A percentile compares a stretch with the other conserved stretches of the same genome.
These are phyloP conservation scores for Peromyscus leucopus DNA, from an alignment of 2,113 vertebrate genomes.

Conservation along the genomic window DNA sequence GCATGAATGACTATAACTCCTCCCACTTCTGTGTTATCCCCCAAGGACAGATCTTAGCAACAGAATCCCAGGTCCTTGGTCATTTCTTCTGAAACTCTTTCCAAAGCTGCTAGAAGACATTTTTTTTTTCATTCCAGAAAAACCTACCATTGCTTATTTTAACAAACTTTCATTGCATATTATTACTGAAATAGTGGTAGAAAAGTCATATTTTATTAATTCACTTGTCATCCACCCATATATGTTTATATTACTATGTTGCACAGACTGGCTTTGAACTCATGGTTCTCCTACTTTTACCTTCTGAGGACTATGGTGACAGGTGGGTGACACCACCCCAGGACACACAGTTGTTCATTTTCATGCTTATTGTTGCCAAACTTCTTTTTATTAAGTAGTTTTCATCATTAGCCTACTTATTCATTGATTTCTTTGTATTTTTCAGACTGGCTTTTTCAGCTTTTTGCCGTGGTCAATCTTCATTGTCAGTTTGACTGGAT, in stretches of 20 bases:
- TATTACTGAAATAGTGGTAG: neutral
- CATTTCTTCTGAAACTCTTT: neutral
- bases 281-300: neutral
- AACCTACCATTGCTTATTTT: neutral
- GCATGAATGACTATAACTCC: too few species aligned
- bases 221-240: neutral
- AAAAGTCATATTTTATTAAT: neutral
- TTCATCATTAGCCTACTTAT: neutral
- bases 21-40: neutral
- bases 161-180: neutral
- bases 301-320: neutral
- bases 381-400: conserved; percentile 31
- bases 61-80: neutral
- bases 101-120: neutral
- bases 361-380: neutral
- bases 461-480: neutral
- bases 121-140: conserved; percentile 48
- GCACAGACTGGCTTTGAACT: neutral
- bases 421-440: neutral
- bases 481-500: neutral
- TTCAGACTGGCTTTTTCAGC: neutral
- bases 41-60: conserved; percentile 7
- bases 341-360: neutral
- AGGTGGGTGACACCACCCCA: neutral
- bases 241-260: neutral